Percentiles rank a stretch among this genome's conserved stretches.
These are phyloP conservation scores for Norana najaformis DNA, from an alignment of 2,888 invertebrate genomes.

Conservation along the genomic window DNA sequence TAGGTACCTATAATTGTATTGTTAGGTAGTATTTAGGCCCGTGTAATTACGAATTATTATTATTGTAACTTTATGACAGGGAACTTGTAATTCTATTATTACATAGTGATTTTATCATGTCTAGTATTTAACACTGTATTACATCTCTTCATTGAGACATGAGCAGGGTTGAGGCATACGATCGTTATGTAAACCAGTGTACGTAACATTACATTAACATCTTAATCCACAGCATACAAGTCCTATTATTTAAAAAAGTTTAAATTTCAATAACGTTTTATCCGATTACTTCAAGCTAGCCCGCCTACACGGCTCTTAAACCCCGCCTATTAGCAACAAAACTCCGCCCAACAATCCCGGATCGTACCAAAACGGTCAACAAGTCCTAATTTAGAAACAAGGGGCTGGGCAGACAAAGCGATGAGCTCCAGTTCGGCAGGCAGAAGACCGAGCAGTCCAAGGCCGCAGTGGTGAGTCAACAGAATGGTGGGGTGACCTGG, in stretches of 20 bases:
- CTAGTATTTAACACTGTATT: neutral
- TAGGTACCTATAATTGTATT: neutral
- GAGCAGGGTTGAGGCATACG: no score
- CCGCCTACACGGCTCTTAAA: no score
- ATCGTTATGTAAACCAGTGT: no score
- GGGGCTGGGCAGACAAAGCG: neutral
- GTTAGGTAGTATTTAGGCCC: neutral
- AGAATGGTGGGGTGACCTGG: neutral
- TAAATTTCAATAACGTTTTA: no score
- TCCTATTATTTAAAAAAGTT: neutral
- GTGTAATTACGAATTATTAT: neutral
- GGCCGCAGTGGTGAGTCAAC: neutral
- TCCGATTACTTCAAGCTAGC: no score
- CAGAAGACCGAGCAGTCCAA: neutral
- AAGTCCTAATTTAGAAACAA: neutral
- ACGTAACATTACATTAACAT: no score
- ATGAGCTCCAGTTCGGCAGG: neutral
- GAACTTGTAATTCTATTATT: neutral
- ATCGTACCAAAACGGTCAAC: neutral
- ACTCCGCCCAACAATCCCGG: neutral
- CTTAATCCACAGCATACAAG: neutral
- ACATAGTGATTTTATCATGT: neutral
- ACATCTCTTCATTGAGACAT: no score
- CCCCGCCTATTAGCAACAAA: neutral
- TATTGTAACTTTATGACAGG: neutral